Evolutionary conservation across 2,797 vertebrate species (phyloP).

Genomic region (Calcarius lapponicus): DNA sequence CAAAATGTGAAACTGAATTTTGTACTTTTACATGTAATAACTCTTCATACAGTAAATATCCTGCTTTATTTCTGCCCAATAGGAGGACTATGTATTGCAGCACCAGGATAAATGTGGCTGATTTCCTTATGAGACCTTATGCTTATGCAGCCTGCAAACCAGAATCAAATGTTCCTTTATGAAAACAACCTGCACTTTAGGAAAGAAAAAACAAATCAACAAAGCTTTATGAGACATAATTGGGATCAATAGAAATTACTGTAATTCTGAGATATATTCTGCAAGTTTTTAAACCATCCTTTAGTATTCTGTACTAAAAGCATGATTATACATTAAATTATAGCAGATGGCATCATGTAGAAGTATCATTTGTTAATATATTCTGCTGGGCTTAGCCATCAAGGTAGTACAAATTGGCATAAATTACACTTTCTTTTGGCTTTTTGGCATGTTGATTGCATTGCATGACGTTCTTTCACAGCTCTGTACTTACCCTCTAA

Average conservation of each 20-base stretch:
- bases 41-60: neutral
- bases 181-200: neutral
- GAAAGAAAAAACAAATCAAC: neutral
- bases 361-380: slow-evolving; percentile 44
- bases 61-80: neutral
- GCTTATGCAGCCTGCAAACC: neutral
- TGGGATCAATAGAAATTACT: slow-evolving; percentile 27
- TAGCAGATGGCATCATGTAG: slow-evolving; percentile 31
- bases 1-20: neutral
- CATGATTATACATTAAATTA: slow-evolving; percentile 44
- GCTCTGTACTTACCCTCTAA: slow-evolving; percentile 4
- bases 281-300: slow-evolving; percentile 11
- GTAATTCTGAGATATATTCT: neutral
- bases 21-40: neutral
- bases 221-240: slow-evolving; percentile 11
- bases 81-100: neutral
- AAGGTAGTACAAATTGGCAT: slow-evolving; percentile 43
- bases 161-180: neutral
- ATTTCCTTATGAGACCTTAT: neutral
- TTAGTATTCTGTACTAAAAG: slow-evolving; percentile 10
- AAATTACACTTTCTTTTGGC: slow-evolving; percentile 38
- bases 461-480: neutral
- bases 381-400: slow-evolving; percentile 28
- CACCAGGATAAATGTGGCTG: neutral
- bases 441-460: slow-evolving; percentile 11